Evolutionary conservation across 2,888 invertebrate species (phyloP), one percentile per base, ranked within the genome.

Genomic region (Heteromyza rotundicornis): DNA sequence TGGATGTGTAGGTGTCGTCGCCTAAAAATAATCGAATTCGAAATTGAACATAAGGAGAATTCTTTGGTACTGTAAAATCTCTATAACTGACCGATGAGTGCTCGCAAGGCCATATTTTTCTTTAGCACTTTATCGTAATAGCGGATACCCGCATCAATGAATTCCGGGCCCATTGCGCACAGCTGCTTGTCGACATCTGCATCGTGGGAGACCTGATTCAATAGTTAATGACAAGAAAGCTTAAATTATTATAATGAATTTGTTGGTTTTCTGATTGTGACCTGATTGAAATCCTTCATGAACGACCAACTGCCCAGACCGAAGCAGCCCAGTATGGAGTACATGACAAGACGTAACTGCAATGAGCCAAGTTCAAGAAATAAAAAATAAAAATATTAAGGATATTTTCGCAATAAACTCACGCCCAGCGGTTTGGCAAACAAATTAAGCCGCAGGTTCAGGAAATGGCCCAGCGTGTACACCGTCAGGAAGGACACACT

Each of bases 51-150:
- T n/a, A 83, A 92, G 84, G 10, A 93, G 78, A 62, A 85, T 83
- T n/a, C n/a, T n/a, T n/a, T n/a, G n/a, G n/a, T n/a, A n/a, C n/a
- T n/a, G n/a, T n/a, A n/a, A n/a, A n/a, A n/a, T n/a, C n/a, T n/a
- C n/a, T n/a, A n/a, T n/a, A n/a, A n/a, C n/a, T n/a, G n/a, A n/a
- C n/a, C 47, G 69, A 91, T 84, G 20, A 93, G 80, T 2, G 90
- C 90, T 69, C 88, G 84, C 17, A 94, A 79, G 0, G 92, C 92
- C 72, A 89, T 86, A 80, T 95, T 95, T 77, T 91, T 87, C 70
- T 88, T 84, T 40, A 92, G 77, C 23, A 88, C 77, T 83, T 92
- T 92, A 23, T 87, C 86, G 77, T 94, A 95, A 83, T 87, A 95
- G 78, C 90, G 89, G 27, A 89, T 83, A 2, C 92, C 95, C 52